Evolutionary conservation across 2,113 vertebrate species (phyloP), one percentile per base, ranked within the genome.

Genomic region (Rhinolophus ferrumequinum): DNA sequence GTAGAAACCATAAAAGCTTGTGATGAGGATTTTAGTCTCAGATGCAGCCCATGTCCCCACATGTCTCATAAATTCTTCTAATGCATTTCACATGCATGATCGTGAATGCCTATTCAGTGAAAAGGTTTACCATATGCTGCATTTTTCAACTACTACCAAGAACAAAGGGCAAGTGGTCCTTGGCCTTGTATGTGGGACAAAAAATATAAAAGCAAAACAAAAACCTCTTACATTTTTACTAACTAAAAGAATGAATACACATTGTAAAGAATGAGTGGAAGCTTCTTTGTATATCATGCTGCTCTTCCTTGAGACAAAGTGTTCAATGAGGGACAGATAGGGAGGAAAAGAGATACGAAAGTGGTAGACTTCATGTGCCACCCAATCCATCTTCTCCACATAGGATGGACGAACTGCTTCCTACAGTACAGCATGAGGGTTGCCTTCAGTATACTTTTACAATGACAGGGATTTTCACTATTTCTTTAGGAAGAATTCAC

Each of bases 71-170:
- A 95, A 73, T 95, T 50, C 86, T 88, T 81, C 73, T 75, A 89
- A 89, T 30, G 72, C 95, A 66, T 80, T 95, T 92, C 80, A 93
- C 90, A 54, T 0, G 0, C 5, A 83, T 26, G 91, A 73, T 94
- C 5, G 15, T 11, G 82, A 96, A 66, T 83, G 89, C 41, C 75
- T 35, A 9, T 91, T 93, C 47, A 89, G 16, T 35, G 56, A 90
- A 90, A 94, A 80, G 6, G 58, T 62, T 96, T 88, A 88, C 58
- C 84, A 95, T 89, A 95, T 83, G 97, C 76, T 96, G n/a, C 85
- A 64, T 26, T 96, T 90, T 83, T 96, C n/a, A 66, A 28, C 73
- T 85, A 28, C 73, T 85, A 50, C 56, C 93, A 84, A 75, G 62
- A 38, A 22, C 75, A 97, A 92, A 96, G 0, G 2, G 69, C 50